Evolutionary conservation across 2,888 invertebrate species (phyloP), one percentile per base, ranked within the genome.

Genomic region (Eupithecia tripunctaria): DNA sequence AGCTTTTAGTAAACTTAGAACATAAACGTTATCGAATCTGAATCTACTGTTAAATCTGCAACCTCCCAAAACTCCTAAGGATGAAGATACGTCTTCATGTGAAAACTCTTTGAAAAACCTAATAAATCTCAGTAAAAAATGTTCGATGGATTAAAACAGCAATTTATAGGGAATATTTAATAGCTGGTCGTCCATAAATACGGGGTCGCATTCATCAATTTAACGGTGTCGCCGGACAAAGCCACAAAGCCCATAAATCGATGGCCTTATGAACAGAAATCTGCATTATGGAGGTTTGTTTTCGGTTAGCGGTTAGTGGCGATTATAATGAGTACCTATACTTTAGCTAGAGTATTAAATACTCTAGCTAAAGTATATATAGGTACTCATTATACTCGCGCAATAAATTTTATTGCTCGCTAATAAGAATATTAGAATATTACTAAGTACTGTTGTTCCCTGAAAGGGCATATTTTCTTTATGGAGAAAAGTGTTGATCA

Each of bases 241-340:
- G 68, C 78, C 78, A 70, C 74, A 74, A 66, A 74, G 60, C 64
- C 70, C 73, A 74, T 79, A 80, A 80, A 80, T 78, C 78, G 73
- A 38, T 65, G 32, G 66, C 67, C 63, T 72, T 73, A 76, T 75
- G 72, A 77, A 76, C 77, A 73, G 72, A 70, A 73, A 76, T 77
- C 72, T 76, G 72, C 75, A 77, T 77, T 79, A 77, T 75, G 67
- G 66, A 29, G 74, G 67, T 67, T 67, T 63, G 67, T 68, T 56
- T 64, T 60, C 21, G 62, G 65, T n/a, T 32, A 47, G 68, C 68
- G 32, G 67, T 63, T 72, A 72, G 51, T 56, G 47, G 38, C 60
- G 66, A 25, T 21, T 56, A 56, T 14, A 25, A 56, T 56, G 3
- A 12, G 56, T 25, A 56, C 3, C 14, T 8, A 21, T 8, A 43